Base-by-base conservation (phyloP, 2,113 vertebrate genomes). In the Prionailurus viverrinus region DNA sequence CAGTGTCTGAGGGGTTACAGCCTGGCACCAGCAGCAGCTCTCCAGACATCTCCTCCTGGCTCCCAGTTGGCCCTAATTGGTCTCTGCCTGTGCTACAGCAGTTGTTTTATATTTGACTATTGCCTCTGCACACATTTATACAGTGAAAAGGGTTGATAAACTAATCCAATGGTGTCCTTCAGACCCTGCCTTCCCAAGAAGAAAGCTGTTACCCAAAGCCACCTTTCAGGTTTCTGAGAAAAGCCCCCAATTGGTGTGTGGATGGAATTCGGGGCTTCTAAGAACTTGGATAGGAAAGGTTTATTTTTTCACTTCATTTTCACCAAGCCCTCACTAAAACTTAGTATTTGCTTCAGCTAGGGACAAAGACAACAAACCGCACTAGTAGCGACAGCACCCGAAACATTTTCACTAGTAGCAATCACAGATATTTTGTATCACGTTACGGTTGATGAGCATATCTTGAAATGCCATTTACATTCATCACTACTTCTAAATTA, bases 391-490 rank as follows among this genome's bases (percentile, higher is more conserved):
- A 39, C 27, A 74, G 31, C 29, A 87, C 61, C 74, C 87, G 61
- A 93, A 86, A 93, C 84, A 78, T 66, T 90, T 36, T 86, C 74
- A 58, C 80, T 83, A 48, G 31, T 33, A 78, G 27, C 23, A 48
- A 29, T 91, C 92, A 86, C 21, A n/a, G n/a, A 88, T 69, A 65
- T 31, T 95, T 90, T 79, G 11, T 65, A 76, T 86, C n/a, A 39
- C 23, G 23, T 85, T 91, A 89, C 14, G 89, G 83, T 36, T 87
- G 73, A 85, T 85, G 31, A 92, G 86, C 58, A 41, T 65, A 83
- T 16, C 85, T 90, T 93, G 36, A 95, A 92, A 95, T 95, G 61
- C 58, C 45, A 90, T 92, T 94, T 96, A 55, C 31, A 51, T 78
- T 96, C 55, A 93, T 82, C 29, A 55, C 27, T n/a, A 23, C 66